These are phyloP conservation scores for Cotesia chilonis DNA, from an alignment of 1,140 invertebrate species.

Conservation along the genomic window DNA sequence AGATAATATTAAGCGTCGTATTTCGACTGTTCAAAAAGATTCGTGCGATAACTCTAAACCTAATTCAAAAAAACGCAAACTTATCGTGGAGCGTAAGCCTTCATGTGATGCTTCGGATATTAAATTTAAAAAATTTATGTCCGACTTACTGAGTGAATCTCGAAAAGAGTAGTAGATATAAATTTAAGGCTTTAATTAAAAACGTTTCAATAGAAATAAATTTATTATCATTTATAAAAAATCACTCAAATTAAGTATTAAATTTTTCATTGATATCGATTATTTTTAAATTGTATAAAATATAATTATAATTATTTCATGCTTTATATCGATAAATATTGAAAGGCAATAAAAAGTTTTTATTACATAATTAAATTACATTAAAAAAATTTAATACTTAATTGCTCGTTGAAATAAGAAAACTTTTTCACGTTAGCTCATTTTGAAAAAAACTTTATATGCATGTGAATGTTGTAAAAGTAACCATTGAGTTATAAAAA, in stretches of 20 bases:
- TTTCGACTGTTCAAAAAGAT: slow-evolving; percentile 52
- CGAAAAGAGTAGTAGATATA: slow-evolving; percentile 6
- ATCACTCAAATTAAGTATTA: too few species aligned
- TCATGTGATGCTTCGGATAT: slow-evolving; percentile 56
- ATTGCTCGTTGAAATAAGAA: too few species aligned
- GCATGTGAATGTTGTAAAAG: too few species aligned
- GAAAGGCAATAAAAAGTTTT: too few species aligned
- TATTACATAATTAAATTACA: too few species aligned
- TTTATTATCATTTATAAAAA: slow-evolving; percentile 30
- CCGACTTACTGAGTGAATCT: slow-evolving; percentile 47
- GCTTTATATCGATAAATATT: too few species aligned
- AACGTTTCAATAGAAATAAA: slow-evolving; percentile 25
- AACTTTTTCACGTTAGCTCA: too few species aligned
- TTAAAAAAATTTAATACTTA: too few species aligned
- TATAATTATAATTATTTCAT: too few species aligned
- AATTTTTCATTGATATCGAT: slow-evolving; percentile 16
- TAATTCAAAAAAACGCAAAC: slow-evolving; percentile 60
- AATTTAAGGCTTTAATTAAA: slow-evolving; percentile 14
- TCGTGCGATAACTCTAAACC: slow-evolving; percentile 54
- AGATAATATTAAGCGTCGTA: slow-evolving; percentile 54
- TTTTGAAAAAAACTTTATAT: too few species aligned
- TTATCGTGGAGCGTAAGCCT: slow-evolving; percentile 60
- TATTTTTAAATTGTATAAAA: slow-evolving; percentile 1
- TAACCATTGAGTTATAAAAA: not conserved
- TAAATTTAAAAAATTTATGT: slow-evolving; percentile 63